phyloP scores from a whole-genome alignment of 2,888 invertebrate species.

The Cryptocephalus moraei region DNA sequence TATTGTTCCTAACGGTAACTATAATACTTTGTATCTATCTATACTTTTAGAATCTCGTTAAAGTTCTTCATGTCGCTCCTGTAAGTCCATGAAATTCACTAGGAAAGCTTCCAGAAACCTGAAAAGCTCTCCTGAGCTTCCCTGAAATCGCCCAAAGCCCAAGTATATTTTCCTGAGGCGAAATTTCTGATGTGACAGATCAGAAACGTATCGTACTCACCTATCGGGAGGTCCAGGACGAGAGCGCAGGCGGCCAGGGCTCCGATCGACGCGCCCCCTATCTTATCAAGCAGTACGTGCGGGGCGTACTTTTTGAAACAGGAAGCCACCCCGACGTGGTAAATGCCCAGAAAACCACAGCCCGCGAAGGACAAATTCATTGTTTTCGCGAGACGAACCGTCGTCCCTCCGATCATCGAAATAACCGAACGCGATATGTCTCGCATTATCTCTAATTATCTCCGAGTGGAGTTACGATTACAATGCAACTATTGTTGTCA shows the following conservation, averaged over 20 bases:
- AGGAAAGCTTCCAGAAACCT: too few species aligned
- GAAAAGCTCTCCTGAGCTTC: background rate
- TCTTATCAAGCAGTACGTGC: slow-evolving; percentile 75
- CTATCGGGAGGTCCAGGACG: slow-evolving; percentile 76
- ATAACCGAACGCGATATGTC: too few species aligned
- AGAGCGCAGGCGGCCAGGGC: slow-evolving; percentile 82
- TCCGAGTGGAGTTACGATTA: too few species aligned
- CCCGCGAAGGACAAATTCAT: slow-evolving; percentile 97
- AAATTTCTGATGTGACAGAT: slow-evolving; percentile 15
- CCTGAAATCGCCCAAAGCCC: background rate
- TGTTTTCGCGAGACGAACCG: slow-evolving; percentile 1
- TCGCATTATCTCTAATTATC: too few species aligned
- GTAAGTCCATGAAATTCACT: too few species aligned
- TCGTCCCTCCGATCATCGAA: too few species aligned
- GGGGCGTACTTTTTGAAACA: slow-evolving; percentile 95
- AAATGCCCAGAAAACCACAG: slow-evolving; percentile 97
- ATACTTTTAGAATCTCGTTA: too few species aligned
- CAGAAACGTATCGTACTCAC: slow-evolving; percentile 45
- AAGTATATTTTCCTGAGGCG: slow-evolving; percentile 7
- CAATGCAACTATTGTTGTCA: too few species aligned
- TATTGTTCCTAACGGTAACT: too few species aligned
- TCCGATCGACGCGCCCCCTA: slow-evolving; percentile 93
- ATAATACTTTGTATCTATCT: too few species aligned
- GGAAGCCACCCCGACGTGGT: slow-evolving; percentile 96
- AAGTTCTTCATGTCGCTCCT: too few species aligned